Conservation (phyloP, 2,113 vertebrate species). For the Catharus fuscescens region DNA sequence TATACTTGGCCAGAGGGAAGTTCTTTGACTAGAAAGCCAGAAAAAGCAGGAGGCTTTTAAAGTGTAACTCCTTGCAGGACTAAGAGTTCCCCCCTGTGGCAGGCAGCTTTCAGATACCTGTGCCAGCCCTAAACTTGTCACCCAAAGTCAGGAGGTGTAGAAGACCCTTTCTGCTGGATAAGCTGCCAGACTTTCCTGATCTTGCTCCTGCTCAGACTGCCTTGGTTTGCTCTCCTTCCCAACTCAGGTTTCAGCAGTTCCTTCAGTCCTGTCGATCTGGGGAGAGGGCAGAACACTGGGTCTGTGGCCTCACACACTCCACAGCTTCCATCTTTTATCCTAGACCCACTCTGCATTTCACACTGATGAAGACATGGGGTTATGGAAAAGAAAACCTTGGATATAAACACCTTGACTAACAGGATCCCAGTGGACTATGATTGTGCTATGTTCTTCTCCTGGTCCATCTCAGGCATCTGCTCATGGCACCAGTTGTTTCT, state of each 20-base stretch:
- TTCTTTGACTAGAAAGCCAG: not conserved
- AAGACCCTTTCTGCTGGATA: not conserved
- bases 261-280: accelerated
- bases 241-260: not conserved
- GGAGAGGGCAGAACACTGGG: not conserved
- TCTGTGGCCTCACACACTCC: not conserved
- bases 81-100: not conserved
- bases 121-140: not conserved
- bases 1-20: not conserved
- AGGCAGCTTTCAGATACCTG: not conserved
- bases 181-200: not conserved
- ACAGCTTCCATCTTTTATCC: not conserved
- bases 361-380: accelerated
- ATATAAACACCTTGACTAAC: not conserved
- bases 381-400: not conserved
- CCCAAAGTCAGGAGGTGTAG: not conserved
- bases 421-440: not conserved
- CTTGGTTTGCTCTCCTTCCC: not conserved
- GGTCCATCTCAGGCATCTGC: not conserved
- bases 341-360: not conserved
- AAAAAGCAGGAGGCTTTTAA: not conserved
- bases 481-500: not conserved
- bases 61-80: not conserved
- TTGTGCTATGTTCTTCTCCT: not conserved
- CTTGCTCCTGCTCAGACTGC: not conserved